A percentile compares a stretch with the other conserved stretches of the same genome.
Evolutionary conservation across 2,888 invertebrate species (phyloP).

Genomic region (Lymantria monacha): DNA sequence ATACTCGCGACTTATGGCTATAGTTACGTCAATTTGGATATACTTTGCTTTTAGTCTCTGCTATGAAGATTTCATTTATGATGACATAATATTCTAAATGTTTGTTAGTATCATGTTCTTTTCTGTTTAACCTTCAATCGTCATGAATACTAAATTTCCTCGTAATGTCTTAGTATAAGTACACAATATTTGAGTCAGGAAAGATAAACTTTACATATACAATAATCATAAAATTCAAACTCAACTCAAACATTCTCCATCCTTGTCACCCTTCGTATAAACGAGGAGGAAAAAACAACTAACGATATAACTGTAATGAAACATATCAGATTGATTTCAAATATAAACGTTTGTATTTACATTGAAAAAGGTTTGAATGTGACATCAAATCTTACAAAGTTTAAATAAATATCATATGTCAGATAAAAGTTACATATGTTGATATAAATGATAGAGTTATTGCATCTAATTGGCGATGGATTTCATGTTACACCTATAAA

Average conservation of each 20-base stretch:
- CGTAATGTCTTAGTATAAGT: constrained; percentile 10
- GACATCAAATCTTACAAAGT: constrained; percentile 11
- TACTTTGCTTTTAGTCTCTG: not conserved
- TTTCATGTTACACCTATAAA: constrained; percentile 39
- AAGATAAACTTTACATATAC: constrained; percentile 15
- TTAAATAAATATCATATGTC: constrained; percentile 32
- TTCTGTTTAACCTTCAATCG: constrained; percentile 2
- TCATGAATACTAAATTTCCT: constrained; percentile 6
- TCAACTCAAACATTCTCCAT: constrained; percentile 11
- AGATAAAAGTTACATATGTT: constrained; percentile 25
- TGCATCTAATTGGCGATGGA: constrained; percentile 53
- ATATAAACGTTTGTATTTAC: constrained; percentile 34
- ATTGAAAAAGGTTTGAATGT: constrained; percentile 25
- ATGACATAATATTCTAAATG: not conserved
- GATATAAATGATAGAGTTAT: constrained; percentile 53
- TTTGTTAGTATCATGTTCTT: not conserved
- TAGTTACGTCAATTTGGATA: not conserved
- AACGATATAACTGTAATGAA: constrained; percentile 24
- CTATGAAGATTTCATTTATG: constrained; percentile 1
- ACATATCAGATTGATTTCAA: constrained; percentile 38
- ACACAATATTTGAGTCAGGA: constrained; percentile 11
- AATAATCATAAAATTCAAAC: constrained; percentile 15
- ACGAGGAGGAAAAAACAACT: constrained; percentile 26
- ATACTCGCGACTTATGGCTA: not conserved
- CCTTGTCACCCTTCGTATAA: constrained; percentile 18